Conservation (phyloP, 2,888 invertebrate species). For the Ormyrus pomaceus region DNA sequence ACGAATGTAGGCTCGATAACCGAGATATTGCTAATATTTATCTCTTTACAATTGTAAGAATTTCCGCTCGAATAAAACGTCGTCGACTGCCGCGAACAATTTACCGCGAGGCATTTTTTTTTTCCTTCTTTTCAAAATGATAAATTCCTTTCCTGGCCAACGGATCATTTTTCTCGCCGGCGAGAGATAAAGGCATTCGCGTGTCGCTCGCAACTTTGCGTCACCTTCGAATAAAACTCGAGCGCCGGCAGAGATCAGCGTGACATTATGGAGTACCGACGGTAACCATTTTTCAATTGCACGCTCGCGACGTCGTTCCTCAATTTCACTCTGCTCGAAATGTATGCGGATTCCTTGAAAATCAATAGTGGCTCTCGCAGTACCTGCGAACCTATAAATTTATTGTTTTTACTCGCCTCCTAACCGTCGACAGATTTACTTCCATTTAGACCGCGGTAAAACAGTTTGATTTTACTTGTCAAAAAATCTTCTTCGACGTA, state of each 20-base stretch:
- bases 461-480: no score
- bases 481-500: no score
- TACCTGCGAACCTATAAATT: no score
- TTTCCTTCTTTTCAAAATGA: slow-evolving; percentile 10
- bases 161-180: slow-evolving; percentile 31
- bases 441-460: no score
- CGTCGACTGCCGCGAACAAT: slow-evolving; percentile 7
- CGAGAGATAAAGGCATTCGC: slow-evolving; percentile 34
- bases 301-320: slow-evolving; percentile 24
- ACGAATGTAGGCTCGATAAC: no score
- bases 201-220: slow-evolving; percentile 40
- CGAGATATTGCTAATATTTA: no score
- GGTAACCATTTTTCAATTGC: slow-evolving; percentile 46
- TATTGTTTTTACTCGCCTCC: no score
- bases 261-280: slow-evolving; percentile 31
- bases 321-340: slow-evolving; percentile 14
- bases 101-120: slow-evolving; percentile 20
- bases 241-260: slow-evolving; percentile 22
- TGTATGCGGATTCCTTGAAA: not conserved
- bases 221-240: slow-evolving; percentile 37
- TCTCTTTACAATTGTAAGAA: no score
- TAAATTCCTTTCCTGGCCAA: slow-evolving; percentile 19
- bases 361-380: no score
- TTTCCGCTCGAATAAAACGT: not conserved
- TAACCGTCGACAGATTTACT: no score